Percentiles rank a stretch among this genome's conserved stretches.
Conservation (phyloP, 1,140 invertebrate species). For the Leucophenga varia region DNA sequence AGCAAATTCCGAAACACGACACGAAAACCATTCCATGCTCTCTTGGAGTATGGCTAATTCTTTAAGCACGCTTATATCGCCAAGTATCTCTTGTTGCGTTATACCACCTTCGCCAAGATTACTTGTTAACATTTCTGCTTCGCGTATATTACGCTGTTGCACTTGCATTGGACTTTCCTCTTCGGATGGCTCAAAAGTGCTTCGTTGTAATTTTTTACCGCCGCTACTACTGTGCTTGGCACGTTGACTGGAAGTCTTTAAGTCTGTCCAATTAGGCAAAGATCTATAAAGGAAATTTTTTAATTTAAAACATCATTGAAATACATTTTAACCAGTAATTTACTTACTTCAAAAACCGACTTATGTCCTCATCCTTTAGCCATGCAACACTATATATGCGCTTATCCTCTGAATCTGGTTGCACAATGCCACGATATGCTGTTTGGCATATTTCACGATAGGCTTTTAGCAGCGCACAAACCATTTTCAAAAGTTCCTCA, state of each 20-base stretch:
- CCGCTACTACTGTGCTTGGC: constrained; percentile 49
- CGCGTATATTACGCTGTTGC: constrained; percentile 77
- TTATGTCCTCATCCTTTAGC: constrained; percentile 94
- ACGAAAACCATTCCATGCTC: constrained; percentile 81
- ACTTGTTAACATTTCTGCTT: constrained; percentile 88
- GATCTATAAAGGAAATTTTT: constrained; percentile 60
- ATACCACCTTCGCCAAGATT: constrained; percentile 85
- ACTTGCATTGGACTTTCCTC: constrained; percentile 77
- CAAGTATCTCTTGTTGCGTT: constrained; percentile 80
- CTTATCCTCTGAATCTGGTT: constrained; percentile 78
- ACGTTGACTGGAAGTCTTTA: constrained; percentile 63
- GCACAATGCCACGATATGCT: constrained; percentile 76
- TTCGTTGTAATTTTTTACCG: constrained; percentile 39
- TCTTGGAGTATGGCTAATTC: constrained; percentile 88
- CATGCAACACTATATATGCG: constrained; percentile 84
- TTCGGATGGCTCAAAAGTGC: constrained; percentile 60
- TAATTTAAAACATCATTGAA: background rate
- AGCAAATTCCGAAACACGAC: constrained; percentile 59
- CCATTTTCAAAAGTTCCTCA: constrained; percentile 53
- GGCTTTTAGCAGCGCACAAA: constrained; percentile 61
- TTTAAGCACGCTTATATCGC: constrained; percentile 73
- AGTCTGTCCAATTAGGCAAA: constrained; percentile 78
- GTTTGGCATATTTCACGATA: constrained; percentile 76
- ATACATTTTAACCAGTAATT: background rate
- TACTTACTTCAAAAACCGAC: constrained; percentile 76